A percentile compares a stretch with the other conserved stretches of the same genome.
Evolutionary conservation across 1,140 invertebrate genomes (phyloP).

Genomic region (Dinoponera quadriceps): DNA sequence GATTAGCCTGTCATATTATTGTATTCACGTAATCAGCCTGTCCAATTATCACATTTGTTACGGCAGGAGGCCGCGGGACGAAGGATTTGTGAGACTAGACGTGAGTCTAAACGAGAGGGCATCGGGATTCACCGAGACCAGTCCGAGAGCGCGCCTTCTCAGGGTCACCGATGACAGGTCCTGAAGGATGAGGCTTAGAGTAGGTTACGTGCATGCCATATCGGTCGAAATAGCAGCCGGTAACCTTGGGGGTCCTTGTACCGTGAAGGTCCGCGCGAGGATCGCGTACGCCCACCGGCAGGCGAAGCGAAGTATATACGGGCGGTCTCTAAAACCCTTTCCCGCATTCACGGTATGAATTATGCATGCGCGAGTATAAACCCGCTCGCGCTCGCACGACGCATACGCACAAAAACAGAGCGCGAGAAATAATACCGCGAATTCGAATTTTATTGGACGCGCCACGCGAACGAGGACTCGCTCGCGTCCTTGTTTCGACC

Average conservation of each 20-base stretch:
- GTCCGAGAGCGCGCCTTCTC: slow-evolving; percentile 2
- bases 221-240: slow-evolving; percentile 60
- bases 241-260: slow-evolving; percentile 69
- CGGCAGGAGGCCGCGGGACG: not conserved
- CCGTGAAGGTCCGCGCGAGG: slow-evolving; percentile 57
- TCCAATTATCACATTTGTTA: not conserved
- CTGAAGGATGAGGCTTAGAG: slow-evolving; percentile 68
- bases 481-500: slow-evolving; percentile 12
- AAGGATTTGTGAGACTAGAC: slow-evolving; percentile 17
- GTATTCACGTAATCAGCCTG: not conserved
- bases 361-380: slow-evolving; percentile 13
- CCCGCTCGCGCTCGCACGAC: not conserved
- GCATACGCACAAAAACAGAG: too few species aligned
- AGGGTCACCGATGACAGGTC: slow-evolving; percentile 63
- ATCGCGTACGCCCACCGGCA: slow-evolving; percentile 56
- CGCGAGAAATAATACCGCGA: slow-evolving; percentile 25
- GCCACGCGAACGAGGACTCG: not conserved
- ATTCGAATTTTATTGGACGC: slow-evolving; percentile 37
- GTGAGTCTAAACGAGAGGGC: not conserved
- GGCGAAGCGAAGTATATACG: not conserved
- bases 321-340: slow-evolving; percentile 19
- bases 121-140: slow-evolving; percentile 25
- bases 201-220: slow-evolving; percentile 71
- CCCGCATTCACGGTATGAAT: slow-evolving; percentile 17
- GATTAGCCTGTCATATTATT: not conserved